These are phyloP conservation scores for Pteropus rufus DNA, from an alignment of 2,797 vertebrate species.

Conservation along the genomic window DNA sequence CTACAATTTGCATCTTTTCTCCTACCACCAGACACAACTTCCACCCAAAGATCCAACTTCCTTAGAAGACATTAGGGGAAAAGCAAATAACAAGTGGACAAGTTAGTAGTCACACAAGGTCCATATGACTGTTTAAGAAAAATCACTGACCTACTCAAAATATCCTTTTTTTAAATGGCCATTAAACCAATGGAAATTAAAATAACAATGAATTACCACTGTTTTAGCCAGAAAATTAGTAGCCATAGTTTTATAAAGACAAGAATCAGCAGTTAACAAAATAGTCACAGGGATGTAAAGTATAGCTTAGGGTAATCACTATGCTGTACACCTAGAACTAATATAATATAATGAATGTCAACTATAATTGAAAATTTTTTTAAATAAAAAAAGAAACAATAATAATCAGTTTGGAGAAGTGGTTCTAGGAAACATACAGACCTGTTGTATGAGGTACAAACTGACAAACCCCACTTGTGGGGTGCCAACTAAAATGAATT, in stretches of 20 bases:
- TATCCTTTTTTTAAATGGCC: too few relatives aligned
- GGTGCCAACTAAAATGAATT: neutral
- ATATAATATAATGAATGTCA: too few relatives aligned
- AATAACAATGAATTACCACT: neutral
- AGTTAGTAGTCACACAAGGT: neutral
- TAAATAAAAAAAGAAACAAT: too few relatives aligned
- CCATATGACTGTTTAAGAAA: neutral
- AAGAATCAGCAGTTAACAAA: neutral
- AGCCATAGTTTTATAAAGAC: neutral
- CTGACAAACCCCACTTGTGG: neutral
- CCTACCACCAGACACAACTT: neutral
- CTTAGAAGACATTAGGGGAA: neutral
- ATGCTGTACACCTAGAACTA: too few relatives aligned
- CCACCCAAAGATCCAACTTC: neutral
- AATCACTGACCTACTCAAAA: too few relatives aligned
- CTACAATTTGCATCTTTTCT: neutral
- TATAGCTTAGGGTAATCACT: too few relatives aligned
- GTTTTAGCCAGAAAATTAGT: neutral
- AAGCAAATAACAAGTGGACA: neutral
- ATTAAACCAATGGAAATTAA: too few relatives aligned
- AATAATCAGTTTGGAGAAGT: neutral
- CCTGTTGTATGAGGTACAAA: neutral
- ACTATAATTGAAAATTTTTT: too few relatives aligned
- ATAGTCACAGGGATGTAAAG: too few relatives aligned
- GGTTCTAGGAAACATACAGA: neutral